Evolutionary conservation across 2,113 vertebrate species (phyloP), one percentile per base, ranked within the genome.

Genomic region (Sitta europaea): DNA sequence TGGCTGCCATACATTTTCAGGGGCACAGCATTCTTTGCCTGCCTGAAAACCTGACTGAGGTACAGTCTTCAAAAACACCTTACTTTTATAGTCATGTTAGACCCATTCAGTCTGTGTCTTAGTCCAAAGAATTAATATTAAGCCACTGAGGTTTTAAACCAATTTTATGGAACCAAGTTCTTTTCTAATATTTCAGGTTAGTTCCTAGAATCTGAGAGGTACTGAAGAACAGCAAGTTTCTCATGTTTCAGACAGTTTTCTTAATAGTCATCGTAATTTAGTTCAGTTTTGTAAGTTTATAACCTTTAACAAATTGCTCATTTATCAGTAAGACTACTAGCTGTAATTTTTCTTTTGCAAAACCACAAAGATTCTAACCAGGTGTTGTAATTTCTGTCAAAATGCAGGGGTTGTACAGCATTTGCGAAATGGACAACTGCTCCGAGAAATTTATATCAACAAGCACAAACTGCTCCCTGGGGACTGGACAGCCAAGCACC

Each of bases 351-450:
- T 40, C 13, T 6, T 28, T n/a, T 38, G 6, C 24, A 23, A 20
- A 78, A 20, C 28, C 4, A 27, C 47, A 6, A 47, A 21, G 15
- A 36, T 54, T 71, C 47, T 68, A 66, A 73, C 27, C 1, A 2
- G 0, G 5, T 75, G 43, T 51, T 86, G 19, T 81, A 48, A 83
- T 53, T 70, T 57, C 22, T 76, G 53, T 27, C 22, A 48, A 45
- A 75, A 67, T 28, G 73, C 96, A 99, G 99, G 99, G 57, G 97
- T 99, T 17, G 99, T 99, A 18, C 99, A 99, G 84, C 99, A 99
- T 75, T 95, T 99, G 65, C 97, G 89, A 48, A 99, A 99, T 0
- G 99, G 99, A 23, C 98, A 99, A 51, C 97, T 99, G 35, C 97
- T 99, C 63, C 96, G 97, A 31, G 98, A 99, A 27, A 97, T 98